These are phyloP conservation scores for Crax fasciolata DNA, from an alignment of 2,797 vertebrate genomes.

Conservation along the genomic window DNA sequence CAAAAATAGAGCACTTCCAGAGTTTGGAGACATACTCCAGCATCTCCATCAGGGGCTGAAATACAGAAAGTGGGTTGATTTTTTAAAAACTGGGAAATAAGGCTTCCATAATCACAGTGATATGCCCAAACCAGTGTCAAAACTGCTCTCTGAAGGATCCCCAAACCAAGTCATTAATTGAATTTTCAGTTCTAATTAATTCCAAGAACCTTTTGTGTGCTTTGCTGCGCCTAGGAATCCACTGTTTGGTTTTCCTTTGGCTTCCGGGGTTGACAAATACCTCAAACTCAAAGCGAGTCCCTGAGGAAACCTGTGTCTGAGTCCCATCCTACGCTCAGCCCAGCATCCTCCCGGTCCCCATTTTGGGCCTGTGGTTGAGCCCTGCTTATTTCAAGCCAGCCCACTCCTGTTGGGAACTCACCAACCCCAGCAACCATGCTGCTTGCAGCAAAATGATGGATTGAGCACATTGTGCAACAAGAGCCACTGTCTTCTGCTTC, in stretches of 20 bases:
- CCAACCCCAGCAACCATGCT: not conserved
- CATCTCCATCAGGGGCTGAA: not conserved
- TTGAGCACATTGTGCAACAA: not conserved
- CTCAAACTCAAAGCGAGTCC: not conserved
- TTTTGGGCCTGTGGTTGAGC: accelerated
- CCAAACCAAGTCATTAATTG: slow-evolving; percentile 44
- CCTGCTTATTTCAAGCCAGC: not conserved
- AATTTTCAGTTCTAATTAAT: slow-evolving; percentile 63
- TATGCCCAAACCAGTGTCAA: not conserved
- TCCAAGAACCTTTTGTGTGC: slow-evolving; percentile 36
- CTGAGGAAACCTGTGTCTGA: not conserved
- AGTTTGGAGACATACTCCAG: not conserved
- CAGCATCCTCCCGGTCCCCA: not conserved
- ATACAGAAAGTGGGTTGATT: slow-evolving; percentile 13
- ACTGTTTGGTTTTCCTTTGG: not conserved
- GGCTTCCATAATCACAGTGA: slow-evolving; percentile 5
- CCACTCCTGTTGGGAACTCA: not conserved
- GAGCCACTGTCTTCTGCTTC: not conserved
- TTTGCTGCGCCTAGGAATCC: slow-evolving; percentile 31
- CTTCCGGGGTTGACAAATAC: not conserved
- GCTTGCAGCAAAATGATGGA: not conserved
- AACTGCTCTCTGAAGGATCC: slow-evolving; percentile 40
- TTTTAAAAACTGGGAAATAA: not conserved
- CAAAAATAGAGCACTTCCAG: not conserved
- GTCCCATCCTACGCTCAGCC: not conserved